Base-by-base conservation (phyloP, 2,888 invertebrate species). In the Parthenolecanium corni region DNA sequence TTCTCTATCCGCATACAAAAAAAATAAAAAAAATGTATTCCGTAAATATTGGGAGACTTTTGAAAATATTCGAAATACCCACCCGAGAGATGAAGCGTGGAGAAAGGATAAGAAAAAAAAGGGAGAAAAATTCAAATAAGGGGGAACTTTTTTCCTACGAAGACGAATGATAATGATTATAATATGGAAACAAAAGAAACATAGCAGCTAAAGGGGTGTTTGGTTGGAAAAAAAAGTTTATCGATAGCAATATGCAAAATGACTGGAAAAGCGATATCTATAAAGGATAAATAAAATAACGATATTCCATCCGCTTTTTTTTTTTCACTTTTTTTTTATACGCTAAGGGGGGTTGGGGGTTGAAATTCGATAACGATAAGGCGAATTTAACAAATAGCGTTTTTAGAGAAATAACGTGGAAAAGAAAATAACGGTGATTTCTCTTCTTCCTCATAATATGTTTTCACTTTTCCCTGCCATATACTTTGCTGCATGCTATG, bases 241-340 rank as follows among this genome's bases (percentile, higher is more conserved):
- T 57, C 57, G 57, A 57, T 57, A 57, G 57, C 57, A 57, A 57
- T 57, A 57, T 57, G 57, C 57, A 57, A 57, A 57, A 57, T 57
- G 57, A 57, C 57, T 57, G 57, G 46, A 57, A 57, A 57, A 57
- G 46, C 57, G 57, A 57, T 57, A 57, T 57, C 57, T 46, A 57
- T 57, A 57, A 57, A 57, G 57, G 57, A 57, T 57, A 57, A 57
- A 57, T 57, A 57, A 57, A 57, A 57, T 57, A 44, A 57, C 46
- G 57, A 57, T 57, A 57, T 57, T 57, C 57, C 46, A 46, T 57
- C 46, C 46, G 46, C 57, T 42, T 23, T 52, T 52, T 52, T 44
- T 52, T 52, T 18, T 31, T 57, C 46, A 44, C 46, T 21, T 21
- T 14, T 49, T 49, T 31, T 9, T 31, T 9, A 31, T 9, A 31